These are phyloP conservation scores for Ceyx melanurus DNA, from an alignment of 2,113 vertebrate species.

Conservation along the genomic window DNA sequence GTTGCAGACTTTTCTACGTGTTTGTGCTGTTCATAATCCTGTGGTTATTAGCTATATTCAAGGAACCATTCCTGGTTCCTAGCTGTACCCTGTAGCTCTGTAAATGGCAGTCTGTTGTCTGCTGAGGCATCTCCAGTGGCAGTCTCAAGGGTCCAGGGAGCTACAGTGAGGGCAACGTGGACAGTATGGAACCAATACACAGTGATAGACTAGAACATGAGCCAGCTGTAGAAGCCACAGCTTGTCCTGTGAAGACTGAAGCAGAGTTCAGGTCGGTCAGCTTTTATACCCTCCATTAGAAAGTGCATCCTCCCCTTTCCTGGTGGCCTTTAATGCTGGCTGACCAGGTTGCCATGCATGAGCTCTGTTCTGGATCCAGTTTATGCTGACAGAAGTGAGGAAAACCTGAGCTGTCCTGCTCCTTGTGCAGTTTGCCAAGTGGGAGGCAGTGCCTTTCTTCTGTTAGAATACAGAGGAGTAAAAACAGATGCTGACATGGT, in stretches of 20 bases:
- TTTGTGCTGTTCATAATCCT: not conserved
- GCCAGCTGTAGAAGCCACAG: not conserved
- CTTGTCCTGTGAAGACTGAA: not conserved
- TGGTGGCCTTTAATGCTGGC: not conserved
- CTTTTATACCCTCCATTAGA: not conserved
- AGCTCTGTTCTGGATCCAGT: not conserved
- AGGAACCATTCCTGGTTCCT: not conserved
- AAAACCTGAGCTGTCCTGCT: not conserved
- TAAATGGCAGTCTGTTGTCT: not conserved
- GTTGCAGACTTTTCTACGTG: not conserved
- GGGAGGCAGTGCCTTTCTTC: not conserved
- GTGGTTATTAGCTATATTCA: constrained; percentile 4
- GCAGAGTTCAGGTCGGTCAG: not conserved
- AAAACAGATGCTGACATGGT: not conserved
- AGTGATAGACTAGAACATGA: not conserved
- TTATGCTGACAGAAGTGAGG: not conserved
- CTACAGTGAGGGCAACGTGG: not conserved
- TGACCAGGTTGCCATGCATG: not conserved
- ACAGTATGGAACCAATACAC: not conserved
- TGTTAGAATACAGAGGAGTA: not conserved
- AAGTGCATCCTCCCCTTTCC: not conserved
- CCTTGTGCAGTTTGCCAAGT: not conserved
- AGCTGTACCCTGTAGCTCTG: not conserved
- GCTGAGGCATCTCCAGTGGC: not conserved
- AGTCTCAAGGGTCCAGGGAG: not conserved